phyloP scores from a whole-genome alignment of 2,888 invertebrate genomes.

The Drosophila bunnanda region DNA sequence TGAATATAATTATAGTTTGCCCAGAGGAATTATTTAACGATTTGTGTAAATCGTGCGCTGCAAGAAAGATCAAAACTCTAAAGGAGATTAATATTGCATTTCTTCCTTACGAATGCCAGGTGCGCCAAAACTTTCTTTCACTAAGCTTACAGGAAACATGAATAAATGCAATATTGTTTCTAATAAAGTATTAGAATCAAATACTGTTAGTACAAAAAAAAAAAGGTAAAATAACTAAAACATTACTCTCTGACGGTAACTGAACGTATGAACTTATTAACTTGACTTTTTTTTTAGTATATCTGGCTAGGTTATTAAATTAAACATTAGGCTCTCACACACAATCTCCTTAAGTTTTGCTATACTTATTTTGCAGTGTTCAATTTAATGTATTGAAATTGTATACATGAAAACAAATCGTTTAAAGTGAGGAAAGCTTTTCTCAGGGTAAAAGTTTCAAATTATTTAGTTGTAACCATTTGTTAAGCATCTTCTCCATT shows the following conservation, averaged over 20 bases:
- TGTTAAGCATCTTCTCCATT: background rate
- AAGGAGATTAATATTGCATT: slow-evolving; percentile 99
- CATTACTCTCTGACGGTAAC: background rate
- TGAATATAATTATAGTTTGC: slow-evolving; percentile 87
- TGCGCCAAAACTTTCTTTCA: slow-evolving; percentile 78
- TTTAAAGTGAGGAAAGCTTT: background rate
- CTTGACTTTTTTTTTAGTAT: background rate
- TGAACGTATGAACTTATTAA: background rate
- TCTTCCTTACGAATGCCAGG: slow-evolving; percentile 98
- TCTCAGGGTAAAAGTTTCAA: background rate
- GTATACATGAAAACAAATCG: slow-evolving; percentile 59
- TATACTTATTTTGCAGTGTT: slow-evolving; percentile 85
- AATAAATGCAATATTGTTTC: slow-evolving; percentile 16
- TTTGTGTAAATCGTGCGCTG: slow-evolving; percentile 97
- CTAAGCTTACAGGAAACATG: slow-evolving; percentile 3
- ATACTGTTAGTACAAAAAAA: background rate
- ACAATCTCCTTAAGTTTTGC: slow-evolving; percentile 52
- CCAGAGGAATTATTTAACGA: slow-evolving; percentile 99
- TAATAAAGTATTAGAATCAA: background rate
- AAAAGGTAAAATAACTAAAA: background rate
- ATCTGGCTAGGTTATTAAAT: background rate
- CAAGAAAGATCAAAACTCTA: slow-evolving; percentile 97
- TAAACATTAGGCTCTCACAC: background rate
- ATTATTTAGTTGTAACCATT: background rate
- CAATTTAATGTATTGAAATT: slow-evolving; percentile 83